Conservation (phyloP, 2,888 invertebrate genomes). For the Furcula furcula region DNA sequence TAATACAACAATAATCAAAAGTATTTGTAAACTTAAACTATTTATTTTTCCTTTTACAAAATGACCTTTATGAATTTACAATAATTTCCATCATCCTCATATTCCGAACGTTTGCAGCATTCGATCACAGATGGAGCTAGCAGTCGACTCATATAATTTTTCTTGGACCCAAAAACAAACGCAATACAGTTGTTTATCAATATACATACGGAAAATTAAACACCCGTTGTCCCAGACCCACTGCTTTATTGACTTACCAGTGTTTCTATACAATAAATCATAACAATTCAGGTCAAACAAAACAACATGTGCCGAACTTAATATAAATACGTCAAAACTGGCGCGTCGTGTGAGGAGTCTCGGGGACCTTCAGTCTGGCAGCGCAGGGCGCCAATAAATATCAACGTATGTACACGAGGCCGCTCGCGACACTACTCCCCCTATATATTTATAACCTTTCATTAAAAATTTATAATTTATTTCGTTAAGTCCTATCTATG, state of each 20-base stretch:
- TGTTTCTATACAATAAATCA: conserved; percentile 81
- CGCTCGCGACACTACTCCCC: conserved; percentile 62
- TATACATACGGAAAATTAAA: conserved; percentile 66
- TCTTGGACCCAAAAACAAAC: conserved; percentile 72
- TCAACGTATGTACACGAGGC: conserved; percentile 77
- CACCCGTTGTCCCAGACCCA: conserved; percentile 78
- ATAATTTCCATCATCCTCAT: conserved; percentile 53
- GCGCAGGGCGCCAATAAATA: conserved; percentile 75
- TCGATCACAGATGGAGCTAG: conserved; percentile 47
- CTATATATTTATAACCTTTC: conserved; percentile 66
- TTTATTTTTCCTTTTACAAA: conserved; percentile 79
- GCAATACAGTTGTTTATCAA: conserved; percentile 46
- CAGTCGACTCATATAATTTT: conserved; percentile 45
- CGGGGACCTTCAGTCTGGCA: conserved; percentile 60
- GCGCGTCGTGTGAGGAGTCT: conserved; percentile 57
- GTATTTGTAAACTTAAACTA: conserved; percentile 76
- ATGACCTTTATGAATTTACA: conserved; percentile 74
- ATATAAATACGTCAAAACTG: conserved; percentile 76
- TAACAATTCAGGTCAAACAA: conserved; percentile 81
- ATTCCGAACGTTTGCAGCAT: conserved; percentile 41
- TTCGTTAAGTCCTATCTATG: conserved; percentile 80
- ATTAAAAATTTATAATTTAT: conserved; percentile 78
- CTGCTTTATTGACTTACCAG: conserved; percentile 82
- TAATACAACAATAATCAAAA: conserved; percentile 67
- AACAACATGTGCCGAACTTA: conserved; percentile 79